Evolutionary conservation across 1,140 invertebrate genomes (phyloP).

Genomic region (Rhynchophorus ferrugineus): DNA sequence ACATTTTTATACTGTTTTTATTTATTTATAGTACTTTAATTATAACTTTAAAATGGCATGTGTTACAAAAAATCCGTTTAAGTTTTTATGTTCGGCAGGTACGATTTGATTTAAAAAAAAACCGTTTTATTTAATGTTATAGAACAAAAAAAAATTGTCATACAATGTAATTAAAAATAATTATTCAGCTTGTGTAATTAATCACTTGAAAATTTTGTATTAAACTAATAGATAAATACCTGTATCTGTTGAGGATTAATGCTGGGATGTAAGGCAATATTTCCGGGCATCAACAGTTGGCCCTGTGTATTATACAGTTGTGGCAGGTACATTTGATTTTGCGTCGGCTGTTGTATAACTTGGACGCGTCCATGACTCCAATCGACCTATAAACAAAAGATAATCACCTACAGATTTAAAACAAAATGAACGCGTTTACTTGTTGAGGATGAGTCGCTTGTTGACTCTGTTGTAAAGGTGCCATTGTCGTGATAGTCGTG

Average conservation of each 20-base stretch:
- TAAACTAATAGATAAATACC: too few species aligned
- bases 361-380: slow-evolving; percentile 46
- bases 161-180: too few species aligned
- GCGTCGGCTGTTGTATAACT: slow-evolving; percentile 75
- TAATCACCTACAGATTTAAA: background rate
- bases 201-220: too few species aligned
- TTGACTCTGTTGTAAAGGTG: slow-evolving; percentile 41
- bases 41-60: too few species aligned
- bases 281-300: slow-evolving; percentile 69
- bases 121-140: too few species aligned
- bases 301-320: slow-evolving; percentile 74
- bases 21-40: too few species aligned
- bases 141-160: too few species aligned
- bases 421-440: slow-evolving; percentile 18
- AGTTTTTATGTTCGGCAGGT: too few species aligned
- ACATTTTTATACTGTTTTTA: too few species aligned
- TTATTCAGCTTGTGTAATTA: too few species aligned
- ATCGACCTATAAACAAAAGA: slow-evolving; percentile 24
- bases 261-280: slow-evolving; percentile 65
- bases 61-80: too few species aligned
- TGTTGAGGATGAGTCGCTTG: slow-evolving; percentile 39
- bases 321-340: slow-evolving; percentile 68
- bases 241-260: slow-evolving; percentile 74
- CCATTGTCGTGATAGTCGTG: slow-evolving; percentile 42
- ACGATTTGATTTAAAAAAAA: too few species aligned